Percentiles rank a stretch among this genome's conserved stretches.
Conservation (phyloP, 2,113 vertebrate species). For the Crotalus helleri region DNA sequence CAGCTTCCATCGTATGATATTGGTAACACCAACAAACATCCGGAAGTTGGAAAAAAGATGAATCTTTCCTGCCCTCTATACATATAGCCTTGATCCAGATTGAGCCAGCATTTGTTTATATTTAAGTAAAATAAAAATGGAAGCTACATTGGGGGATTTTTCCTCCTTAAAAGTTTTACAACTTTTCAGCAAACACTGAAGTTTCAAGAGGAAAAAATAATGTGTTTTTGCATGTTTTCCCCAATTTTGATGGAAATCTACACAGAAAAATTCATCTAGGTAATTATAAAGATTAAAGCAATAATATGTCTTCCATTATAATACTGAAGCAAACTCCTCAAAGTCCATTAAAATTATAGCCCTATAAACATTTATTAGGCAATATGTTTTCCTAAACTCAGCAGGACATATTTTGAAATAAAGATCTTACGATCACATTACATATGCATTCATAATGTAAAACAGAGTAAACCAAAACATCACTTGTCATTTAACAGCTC, state of each 20-base stretch:
- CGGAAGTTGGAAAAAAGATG: neutral
- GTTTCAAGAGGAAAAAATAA: neutral
- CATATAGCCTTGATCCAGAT: neutral
- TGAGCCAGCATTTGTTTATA: neutral
- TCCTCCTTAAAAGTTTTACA: neutral
- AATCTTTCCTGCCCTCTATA: neutral
- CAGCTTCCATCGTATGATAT: neutral
- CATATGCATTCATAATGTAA: neutral
- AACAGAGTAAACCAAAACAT: neutral
- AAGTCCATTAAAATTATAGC: neutral
- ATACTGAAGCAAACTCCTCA: neutral
- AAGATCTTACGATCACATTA: neutral
- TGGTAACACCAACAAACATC: neutral
- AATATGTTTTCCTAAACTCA: neutral
- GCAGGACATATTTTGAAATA: neutral
- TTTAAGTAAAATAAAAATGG: neutral
- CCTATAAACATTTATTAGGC: neutral
- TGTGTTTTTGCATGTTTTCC: neutral
- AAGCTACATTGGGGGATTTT: neutral
- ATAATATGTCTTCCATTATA: neutral
- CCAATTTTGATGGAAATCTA: neutral
- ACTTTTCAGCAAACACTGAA: neutral
- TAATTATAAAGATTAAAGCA: neutral
- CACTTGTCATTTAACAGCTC: neutral
- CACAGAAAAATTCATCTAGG: neutral